phyloP scores from a whole-genome alignment of 2,888 invertebrate genomes.

The Andrena minutula region DNA sequence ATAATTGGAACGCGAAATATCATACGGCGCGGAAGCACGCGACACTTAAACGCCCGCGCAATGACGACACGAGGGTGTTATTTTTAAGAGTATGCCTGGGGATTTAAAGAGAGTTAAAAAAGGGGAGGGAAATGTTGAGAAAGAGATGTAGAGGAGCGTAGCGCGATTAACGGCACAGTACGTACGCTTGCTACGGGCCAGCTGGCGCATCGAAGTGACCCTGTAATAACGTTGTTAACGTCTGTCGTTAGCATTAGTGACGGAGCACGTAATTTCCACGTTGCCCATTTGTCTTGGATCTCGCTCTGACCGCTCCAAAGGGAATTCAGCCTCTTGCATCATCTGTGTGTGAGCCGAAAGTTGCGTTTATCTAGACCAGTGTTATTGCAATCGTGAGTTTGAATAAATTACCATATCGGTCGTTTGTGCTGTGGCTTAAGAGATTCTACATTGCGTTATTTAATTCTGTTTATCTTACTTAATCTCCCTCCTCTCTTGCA shows the following conservation, averaged over 20 bases:
- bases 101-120: constrained; percentile 27
- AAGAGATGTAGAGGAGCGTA: neutral
- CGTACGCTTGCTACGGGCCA: constrained; percentile 36
- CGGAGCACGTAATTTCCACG: constrained; percentile 50
- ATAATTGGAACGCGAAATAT: constrained; percentile 25
- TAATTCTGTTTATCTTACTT: too few relatives aligned
- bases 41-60: constrained; percentile 36
- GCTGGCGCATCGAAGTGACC: constrained; percentile 52
- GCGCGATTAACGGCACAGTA: constrained; percentile 49
- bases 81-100: constrained; percentile 32
- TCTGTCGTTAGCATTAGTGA: constrained; percentile 51
- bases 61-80: constrained; percentile 29
- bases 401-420: neutral
- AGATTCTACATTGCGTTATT: too few relatives aligned
- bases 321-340: neutral
- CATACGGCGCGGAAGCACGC: neutral
- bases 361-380: neutral
- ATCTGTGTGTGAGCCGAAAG: neutral
- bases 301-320: constrained; percentile 2
- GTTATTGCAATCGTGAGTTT: neutral
- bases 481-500: too few relatives aligned
- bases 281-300: constrained; percentile 32
- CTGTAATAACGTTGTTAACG: constrained; percentile 60
- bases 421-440: neutral
- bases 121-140: neutral